Evolutionary conservation across 2,797 vertebrate species (phyloP).

Genomic region (Melanotaenia trifasciata): DNA sequence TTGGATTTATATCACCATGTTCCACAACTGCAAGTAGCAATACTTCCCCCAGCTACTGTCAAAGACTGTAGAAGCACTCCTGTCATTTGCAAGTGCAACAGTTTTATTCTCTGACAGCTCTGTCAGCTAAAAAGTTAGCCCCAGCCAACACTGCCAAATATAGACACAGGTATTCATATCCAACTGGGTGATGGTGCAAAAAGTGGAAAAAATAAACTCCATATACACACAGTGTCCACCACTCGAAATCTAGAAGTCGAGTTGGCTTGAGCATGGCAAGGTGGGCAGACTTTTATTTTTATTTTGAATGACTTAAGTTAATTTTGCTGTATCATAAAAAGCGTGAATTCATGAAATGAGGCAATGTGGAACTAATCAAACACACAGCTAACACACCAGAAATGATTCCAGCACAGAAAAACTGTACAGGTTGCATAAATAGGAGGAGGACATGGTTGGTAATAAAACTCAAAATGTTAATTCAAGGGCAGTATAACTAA

Average conservation of each 20-base stretch:
- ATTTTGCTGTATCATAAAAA: neutral
- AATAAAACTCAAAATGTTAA: too few species aligned
- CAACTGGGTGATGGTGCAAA: neutral
- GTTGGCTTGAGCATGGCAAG: neutral
- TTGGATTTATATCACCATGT: neutral
- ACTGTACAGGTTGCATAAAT: too few species aligned
- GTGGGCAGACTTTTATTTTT: neutral
- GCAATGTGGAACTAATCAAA: neutral
- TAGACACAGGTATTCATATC: slow-evolving; percentile 9
- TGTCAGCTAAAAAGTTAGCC: slow-evolving; percentile 22
- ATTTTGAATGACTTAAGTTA: neutral
- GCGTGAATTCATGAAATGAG: neutral
- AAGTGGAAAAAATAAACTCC: neutral
- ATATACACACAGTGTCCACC: neutral
- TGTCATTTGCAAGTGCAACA: neutral
- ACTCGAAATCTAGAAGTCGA: neutral
- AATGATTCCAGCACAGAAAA: too few species aligned
- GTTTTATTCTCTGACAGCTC: slow-evolving; percentile 17
- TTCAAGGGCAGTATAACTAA: neutral
- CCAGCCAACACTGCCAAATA: slow-evolving; percentile 6
- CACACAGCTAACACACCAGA: neutral
- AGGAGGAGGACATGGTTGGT: too few species aligned
- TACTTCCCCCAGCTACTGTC: slow-evolving; percentile 10
- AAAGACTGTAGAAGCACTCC: neutral
- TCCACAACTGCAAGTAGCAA: neutral